Base-by-base conservation (phyloP, 2,888 invertebrate species). In the Tiliacea citrago region DNA sequence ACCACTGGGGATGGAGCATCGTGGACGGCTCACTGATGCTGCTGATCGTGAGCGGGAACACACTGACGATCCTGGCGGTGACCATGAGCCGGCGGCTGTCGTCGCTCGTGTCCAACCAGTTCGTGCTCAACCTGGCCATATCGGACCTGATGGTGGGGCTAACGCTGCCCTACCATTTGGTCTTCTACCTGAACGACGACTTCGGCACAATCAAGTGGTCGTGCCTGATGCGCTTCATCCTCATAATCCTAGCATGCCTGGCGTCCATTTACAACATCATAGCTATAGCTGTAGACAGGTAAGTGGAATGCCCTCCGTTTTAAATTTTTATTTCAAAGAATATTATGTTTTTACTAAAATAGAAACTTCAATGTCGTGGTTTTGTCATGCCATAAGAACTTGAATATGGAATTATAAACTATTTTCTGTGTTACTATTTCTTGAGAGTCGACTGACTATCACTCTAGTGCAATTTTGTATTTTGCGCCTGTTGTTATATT, bases 261-360 rank as follows among this genome's bases (percentile, higher is more conserved):
- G 98, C 98, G 68, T 98, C 98, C 85, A 97, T 98, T 88, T 97
- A 97, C 94, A 98, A 98, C 92, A 97, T 98, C 85, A 97, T 98
- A 89, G 97, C 98, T 68, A 98, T 98, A 84, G 98, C 98, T 49
- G 97, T 98, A 78, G 98, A 98, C 95, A 97, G 98, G 92, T 96
- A 89, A 91, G 93, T 89, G 82, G 60, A 79, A 77, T 75, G 63
- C 71, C 70, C 73, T 83, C 81, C 74, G 67, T 69, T 79, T 75
- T 71, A n/a, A 58, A 83, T 57, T 70, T 85, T 71, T 71, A 73
- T 80, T 86, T 75, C 77, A 68, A 83, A 81, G 74, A 86, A 86
- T 42, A 82, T 88, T 42, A 82, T 88, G 6, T 86, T 61, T 72
- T 68, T 35, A 66, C 73, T 72, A 65, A 67, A 73, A 83, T 72